phyloP scores from a whole-genome alignment of 2,888 invertebrate species.

The Julus scandinavius region DNA sequence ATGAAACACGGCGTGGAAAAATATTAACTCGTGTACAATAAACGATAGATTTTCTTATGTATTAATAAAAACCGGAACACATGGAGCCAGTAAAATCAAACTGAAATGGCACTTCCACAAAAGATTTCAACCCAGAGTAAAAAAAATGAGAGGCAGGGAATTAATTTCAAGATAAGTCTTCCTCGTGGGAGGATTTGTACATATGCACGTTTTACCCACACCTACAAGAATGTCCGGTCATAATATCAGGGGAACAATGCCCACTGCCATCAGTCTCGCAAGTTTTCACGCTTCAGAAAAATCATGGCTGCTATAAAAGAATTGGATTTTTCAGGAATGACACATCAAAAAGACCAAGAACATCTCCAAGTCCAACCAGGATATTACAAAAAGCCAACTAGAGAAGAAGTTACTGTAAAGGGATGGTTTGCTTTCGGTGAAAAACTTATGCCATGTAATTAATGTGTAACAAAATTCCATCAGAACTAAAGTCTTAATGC shows the following conservation, averaged over 20 bases:
- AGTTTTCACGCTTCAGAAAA: background rate
- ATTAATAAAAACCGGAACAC: constrained; percentile 30
- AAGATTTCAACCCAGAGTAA: background rate
- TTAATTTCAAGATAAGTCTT: background rate
- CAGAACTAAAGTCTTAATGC: no score
- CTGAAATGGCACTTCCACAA: constrained; percentile 1
- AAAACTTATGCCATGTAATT: background rate
- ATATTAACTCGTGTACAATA: constrained; percentile 14
- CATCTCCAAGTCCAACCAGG: background rate
- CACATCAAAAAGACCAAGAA: background rate
- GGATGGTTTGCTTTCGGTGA: background rate
- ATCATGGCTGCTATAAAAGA: background rate
- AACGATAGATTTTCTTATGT: constrained; percentile 11
- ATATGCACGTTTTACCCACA: background rate
- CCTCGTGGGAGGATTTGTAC: constrained; percentile 35
- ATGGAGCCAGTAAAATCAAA: background rate
- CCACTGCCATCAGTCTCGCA: background rate
- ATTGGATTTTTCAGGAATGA: background rate
- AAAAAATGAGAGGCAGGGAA: background rate
- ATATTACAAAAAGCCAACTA: background rate
- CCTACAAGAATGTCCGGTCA: background rate
- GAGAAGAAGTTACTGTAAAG: background rate
- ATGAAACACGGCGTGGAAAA: background rate
- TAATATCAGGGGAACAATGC: background rate
- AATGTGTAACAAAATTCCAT: no score